phyloP scores from a whole-genome alignment of 2,113 vertebrate genomes.

The Ranitomeya variabilis region DNA sequence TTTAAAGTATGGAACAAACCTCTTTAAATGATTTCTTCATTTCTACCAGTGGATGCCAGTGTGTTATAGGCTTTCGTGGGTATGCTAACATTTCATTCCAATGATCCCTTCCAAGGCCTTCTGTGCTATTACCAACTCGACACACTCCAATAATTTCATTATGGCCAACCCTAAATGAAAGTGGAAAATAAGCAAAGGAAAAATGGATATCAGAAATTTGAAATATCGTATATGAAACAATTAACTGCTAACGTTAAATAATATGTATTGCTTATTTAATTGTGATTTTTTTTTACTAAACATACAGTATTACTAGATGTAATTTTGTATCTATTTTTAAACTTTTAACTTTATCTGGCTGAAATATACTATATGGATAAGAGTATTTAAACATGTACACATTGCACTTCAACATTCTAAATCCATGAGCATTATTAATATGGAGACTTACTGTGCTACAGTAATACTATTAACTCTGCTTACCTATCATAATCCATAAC shows the following conservation, averaged over 20 bases:
- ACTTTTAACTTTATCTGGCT: too few species aligned
- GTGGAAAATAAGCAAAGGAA: neutral
- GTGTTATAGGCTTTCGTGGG: slow-evolving; percentile 94
- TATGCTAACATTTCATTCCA: slow-evolving; percentile 99
- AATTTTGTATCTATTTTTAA: too few species aligned
- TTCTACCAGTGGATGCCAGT: slow-evolving; percentile 95
- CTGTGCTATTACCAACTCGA: slow-evolving; percentile 83
- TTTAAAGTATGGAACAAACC: slow-evolving; percentile 71
- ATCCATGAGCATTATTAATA: too few species aligned
- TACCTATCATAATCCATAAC: slow-evolving; percentile 98
- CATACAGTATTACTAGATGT: too few species aligned
- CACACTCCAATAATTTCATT: slow-evolving; percentile 97
- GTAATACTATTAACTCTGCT: slow-evolving; percentile 49
- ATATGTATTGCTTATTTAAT: neutral
- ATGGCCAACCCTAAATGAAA: slow-evolving; percentile 85
- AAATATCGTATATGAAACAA: neutral
- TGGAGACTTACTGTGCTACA: too few species aligned
- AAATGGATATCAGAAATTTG: neutral
- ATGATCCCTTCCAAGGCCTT: slow-evolving; percentile 94
- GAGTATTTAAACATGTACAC: too few species aligned
- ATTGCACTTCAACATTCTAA: too few species aligned
- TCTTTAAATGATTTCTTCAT: slow-evolving; percentile 96
- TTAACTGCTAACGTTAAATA: neutral
- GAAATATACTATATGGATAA: too few species aligned
- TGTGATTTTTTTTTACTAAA: neutral